Evolutionary conservation across 2,888 invertebrate genomes (phyloP), one percentile per base, ranked within the genome.

Genomic region (Stegana nigrithorax): DNA sequence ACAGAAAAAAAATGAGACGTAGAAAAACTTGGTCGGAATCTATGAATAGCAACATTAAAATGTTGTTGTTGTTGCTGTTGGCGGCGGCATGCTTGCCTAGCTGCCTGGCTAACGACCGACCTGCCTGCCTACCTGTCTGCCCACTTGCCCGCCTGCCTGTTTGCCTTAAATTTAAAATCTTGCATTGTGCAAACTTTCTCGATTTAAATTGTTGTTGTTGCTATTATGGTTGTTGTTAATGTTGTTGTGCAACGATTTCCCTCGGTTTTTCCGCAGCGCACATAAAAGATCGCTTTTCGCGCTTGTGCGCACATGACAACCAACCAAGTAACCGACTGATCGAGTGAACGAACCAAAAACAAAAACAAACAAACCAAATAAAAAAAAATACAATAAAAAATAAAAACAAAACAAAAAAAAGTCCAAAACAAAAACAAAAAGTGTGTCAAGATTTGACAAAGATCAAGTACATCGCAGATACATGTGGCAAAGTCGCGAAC

Each of bases 391-490:
- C n/a, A n/a, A n/a, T n/a, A n/a, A n/a, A n/a, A n/a, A n/a, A n/a
- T n/a, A n/a, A n/a, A n/a, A n/a, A n/a, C n/a, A n/a, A n/a, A n/a
- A n/a, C n/a, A n/a, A n/a, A n/a, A n/a, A n/a, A n/a, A n/a, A n/a
- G n/a, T n/a, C n/a, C n/a, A n/a, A n/a, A n/a, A n/a, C n/a, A n/a
- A 17, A 8, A 39, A n/a, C 42, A 72, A 68, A 70, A 81, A 81
- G 81, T 81, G 71, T 80, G 81, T 81, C 81, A 81, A 80, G 81
- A 80, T 81, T 71, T 69, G 71, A 70, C 72, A 81, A 81, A 81
- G 80, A 81, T 81, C 81, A 81, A 81, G 81, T 80, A 81, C 81
- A 81, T 81, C 81, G 69, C 64, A 74, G 81, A 80, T 81, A 73
- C 25, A 50, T 50, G 26, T 26, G 25, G 10, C 25, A 25, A 50